These are phyloP conservation scores for Dissostichus mawsoni DNA, from an alignment of 2,113 vertebrate genomes.

Conservation along the genomic window DNA sequence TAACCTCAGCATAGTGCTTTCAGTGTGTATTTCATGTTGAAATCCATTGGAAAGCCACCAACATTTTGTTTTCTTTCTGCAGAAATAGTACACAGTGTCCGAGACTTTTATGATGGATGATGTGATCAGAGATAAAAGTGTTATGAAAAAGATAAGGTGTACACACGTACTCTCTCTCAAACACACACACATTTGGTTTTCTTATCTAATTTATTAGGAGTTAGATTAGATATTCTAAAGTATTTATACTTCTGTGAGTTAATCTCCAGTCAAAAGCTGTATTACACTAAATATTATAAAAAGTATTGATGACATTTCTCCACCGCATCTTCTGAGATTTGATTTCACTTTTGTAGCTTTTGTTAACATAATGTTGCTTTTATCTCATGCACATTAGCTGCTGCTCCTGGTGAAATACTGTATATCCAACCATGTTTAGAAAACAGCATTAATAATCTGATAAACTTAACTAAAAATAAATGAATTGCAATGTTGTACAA, in stretches of 20 bases:
- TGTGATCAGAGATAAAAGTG: constrained; percentile 56
- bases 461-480: background rate
- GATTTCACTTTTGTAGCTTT: background rate
- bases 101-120: constrained; percentile 25
- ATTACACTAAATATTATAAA: background rate
- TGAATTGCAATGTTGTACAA: background rate
- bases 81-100: constrained; percentile 45
- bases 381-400: background rate
- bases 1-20: constrained; percentile 19
- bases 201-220: constrained; percentile 15
- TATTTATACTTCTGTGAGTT: constrained; percentile 3
- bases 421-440: background rate
- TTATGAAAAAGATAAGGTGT: constrained; percentile 51
- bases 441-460: background rate
- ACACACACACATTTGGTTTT: background rate
- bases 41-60: constrained; percentile 27
- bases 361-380: background rate
- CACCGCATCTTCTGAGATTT: too few species aligned
- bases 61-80: constrained; percentile 4
- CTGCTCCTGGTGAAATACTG: background rate
- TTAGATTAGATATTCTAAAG: constrained; percentile 23
- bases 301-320: background rate
- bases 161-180: background rate
- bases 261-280: background rate
- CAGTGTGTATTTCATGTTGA: constrained; percentile 29